phyloP scores from a whole-genome alignment of 2,888 invertebrate genomes.

The Tetrapedia diversipes region DNA sequence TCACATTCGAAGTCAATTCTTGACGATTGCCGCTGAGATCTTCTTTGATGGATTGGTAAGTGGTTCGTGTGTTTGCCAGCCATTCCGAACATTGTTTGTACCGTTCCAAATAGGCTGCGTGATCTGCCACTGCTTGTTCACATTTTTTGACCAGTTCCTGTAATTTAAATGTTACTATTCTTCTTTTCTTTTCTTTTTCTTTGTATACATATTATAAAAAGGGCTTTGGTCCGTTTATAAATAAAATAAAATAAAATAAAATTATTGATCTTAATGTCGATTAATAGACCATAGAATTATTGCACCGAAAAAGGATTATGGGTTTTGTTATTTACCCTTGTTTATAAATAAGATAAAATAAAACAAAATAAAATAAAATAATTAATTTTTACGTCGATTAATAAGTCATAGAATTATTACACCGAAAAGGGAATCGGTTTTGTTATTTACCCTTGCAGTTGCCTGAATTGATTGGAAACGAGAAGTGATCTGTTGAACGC shows the following conservation, averaged over 20 bases:
- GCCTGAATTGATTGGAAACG: conserved; percentile 95
- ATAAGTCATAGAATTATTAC: no score
- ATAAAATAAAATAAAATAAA: no score
- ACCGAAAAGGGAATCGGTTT: neutral
- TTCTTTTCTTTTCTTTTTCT: no score
- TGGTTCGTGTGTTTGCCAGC: conserved; percentile 89
- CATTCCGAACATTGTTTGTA: conserved; percentile 93
- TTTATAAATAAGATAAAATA: no score
- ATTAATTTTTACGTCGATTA: no score
- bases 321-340: no score
- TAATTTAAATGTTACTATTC: neutral
- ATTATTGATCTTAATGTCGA: no score
- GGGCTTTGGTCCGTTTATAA: no score
- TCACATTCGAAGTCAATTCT: conserved; percentile 88
- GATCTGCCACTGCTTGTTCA: conserved; percentile 93
- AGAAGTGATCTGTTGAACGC: conserved; percentile 94
- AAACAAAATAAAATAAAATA: no score
- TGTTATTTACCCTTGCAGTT: conserved; percentile 88
- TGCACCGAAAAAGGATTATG: no score
- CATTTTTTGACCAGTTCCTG: conserved; percentile 95
- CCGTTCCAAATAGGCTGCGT: conserved; percentile 91
- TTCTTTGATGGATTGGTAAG: conserved; percentile 88
- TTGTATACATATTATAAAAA: no score
- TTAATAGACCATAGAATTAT: no score
- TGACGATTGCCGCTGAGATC: conserved; percentile 86